Evolutionary conservation across 2,113 vertebrate species (phyloP), one percentile per base, ranked within the genome.

Genomic region (Grammomys dolichurus): DNA sequence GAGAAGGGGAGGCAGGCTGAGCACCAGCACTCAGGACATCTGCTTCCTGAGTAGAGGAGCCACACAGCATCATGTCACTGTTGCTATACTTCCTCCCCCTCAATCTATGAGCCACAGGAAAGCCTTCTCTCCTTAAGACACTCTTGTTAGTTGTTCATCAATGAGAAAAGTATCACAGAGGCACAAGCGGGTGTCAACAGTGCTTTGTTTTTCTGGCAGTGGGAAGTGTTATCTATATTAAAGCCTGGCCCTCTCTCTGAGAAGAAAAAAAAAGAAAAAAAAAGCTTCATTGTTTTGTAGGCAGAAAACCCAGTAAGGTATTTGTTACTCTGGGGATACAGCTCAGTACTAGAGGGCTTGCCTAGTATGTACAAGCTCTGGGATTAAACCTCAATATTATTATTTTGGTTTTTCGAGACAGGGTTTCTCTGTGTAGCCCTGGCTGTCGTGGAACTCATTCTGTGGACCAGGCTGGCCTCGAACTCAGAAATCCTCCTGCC

Each of bases 201-300:
- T 46, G 58, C 5, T 31, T 24, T n/a, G 43, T 46, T 19, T 3
- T 46, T 28, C 67, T 69, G 33, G 54, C 1, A 28, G 33, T 4
- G 40, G 70, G 63, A 36, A 26, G 24, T 11, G 54, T 46, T 65
- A 13, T 5, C 26, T 7, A 40, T 33, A 51, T 36, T 43, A 60
- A 11, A 70, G 51, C 3, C 1, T 2, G 9, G 9, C 26, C 26
- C 31, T 11, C 10, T 70, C 16, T 12, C n/a, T 19, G 7, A 1
- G 40, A 40, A 40, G 40, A 2, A 36, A 13, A 80, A 54, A 65
- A 33, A 36, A 13, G 54, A 54, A 65, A 33, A 60, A 20, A 60
- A 75, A 76, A 63, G 8, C 36, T 48, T 36, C 20, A 22, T 46
- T 77, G 33, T 80, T 89, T 36, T 63, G 19, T 11, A 11, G 36